Conservation (phyloP, 2,113 vertebrate genomes). For the Aegithalos caudatus region DNA sequence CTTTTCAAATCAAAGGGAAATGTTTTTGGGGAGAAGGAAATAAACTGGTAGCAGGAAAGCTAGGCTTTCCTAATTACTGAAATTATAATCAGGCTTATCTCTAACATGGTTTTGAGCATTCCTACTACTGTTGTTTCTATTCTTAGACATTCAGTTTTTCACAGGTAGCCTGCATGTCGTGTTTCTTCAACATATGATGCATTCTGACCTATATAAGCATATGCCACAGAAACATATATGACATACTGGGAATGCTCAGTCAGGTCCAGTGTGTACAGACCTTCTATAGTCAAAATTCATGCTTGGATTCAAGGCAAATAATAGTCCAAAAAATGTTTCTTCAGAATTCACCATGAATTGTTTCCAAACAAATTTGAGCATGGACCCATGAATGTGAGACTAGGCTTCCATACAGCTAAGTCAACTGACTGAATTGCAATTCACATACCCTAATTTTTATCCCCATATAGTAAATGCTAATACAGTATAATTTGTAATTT, state of each 20-base stretch:
- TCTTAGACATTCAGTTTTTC: neutral
- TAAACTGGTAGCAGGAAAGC: neutral
- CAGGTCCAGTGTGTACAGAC: neutral
- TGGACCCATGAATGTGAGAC: neutral
- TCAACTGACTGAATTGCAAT: neutral
- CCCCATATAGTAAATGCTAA: neutral
- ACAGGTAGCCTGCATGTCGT: neutral
- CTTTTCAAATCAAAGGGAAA: neutral
- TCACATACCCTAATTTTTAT: neutral
- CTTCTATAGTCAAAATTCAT: neutral
- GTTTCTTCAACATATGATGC: neutral
- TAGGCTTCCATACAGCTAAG: neutral
- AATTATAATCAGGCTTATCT: neutral
- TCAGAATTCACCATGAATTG: neutral
- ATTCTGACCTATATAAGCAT: neutral
- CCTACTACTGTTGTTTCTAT: neutral
- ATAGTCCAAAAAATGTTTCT: neutral
- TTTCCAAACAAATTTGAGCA: neutral
- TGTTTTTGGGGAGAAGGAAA: neutral
- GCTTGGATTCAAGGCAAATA: neutral
- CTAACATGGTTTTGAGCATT: neutral
- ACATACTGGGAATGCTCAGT: neutral
- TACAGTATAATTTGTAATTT: neutral
- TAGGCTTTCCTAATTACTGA: neutral
- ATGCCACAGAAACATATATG: neutral